Evolutionary conservation across 2,797 vertebrate species (phyloP).

Genomic region (Typhlichthys eigenmanni): DNA sequence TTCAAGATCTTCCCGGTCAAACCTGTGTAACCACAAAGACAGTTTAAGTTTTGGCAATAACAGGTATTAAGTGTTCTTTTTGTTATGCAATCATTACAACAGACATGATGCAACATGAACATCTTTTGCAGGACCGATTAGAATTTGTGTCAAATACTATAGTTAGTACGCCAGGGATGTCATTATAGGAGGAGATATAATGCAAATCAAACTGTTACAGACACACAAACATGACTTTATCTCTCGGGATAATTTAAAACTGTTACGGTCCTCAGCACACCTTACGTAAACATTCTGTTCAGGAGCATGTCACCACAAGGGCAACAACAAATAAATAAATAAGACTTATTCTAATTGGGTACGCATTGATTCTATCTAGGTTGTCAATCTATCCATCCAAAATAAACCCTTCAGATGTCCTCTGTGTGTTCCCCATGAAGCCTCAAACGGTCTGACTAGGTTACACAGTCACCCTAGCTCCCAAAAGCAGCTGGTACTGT

Average conservation of each 20-base stretch:
- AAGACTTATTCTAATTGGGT: neutral
- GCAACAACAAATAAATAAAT: no score
- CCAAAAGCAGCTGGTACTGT: constrained; percentile 67
- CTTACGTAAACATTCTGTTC: constrained; percentile 15
- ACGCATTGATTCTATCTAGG: constrained; percentile 27
- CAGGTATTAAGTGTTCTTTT: neutral
- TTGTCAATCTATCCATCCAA: constrained; percentile 2
- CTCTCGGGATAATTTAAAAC: constrained; percentile 13
- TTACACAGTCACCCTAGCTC: constrained; percentile 41
- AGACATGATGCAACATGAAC: no score
- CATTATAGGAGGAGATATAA: constrained; percentile 9
- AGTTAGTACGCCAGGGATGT: no score
- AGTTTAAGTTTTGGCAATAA: constrained; percentile 1
- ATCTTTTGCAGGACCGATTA: no score
- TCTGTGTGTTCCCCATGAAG: constrained; percentile 47
- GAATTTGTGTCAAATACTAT: no score
- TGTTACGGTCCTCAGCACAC: constrained; percentile 15
- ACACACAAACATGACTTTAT: constrained; percentile 24
- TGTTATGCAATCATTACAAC: neutral
- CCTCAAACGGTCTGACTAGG: constrained; percentile 30
- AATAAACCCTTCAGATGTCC: constrained; percentile 47
- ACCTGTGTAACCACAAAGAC: constrained; percentile 72
- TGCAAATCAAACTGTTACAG: constrained; percentile 58
- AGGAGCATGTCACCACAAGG: neutral
- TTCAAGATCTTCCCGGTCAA: constrained; percentile 89